These are phyloP conservation scores for Chaenodraco wilsoni DNA, from an alignment of 2,797 vertebrate species.

Conservation along the genomic window DNA sequence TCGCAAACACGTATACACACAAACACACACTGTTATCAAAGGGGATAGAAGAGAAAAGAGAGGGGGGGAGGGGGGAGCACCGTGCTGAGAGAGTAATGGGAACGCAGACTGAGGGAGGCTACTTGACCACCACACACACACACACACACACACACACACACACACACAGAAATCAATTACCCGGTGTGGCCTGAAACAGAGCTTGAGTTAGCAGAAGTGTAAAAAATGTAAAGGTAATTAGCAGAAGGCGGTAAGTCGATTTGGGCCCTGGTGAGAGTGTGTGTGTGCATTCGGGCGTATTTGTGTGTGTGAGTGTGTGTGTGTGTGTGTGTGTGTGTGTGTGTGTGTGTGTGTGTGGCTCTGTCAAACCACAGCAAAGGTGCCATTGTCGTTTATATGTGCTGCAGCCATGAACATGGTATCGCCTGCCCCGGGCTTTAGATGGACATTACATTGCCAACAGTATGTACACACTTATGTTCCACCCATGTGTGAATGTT, in stretches of 20 bases:
- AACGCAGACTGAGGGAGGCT: constrained; percentile 35
- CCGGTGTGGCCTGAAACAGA: constrained; percentile 62
- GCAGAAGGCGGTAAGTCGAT: constrained; percentile 65
- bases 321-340: constrained; percentile 23
- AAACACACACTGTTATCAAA: constrained; percentile 6
- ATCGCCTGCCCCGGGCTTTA: constrained; percentile 18
- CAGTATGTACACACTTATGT: no score
- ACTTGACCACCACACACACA: constrained; percentile 25
- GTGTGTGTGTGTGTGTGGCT: constrained; percentile 23
- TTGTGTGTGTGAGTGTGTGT: constrained; percentile 31
- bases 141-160: constrained; percentile 15
- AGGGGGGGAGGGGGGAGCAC: not conserved
- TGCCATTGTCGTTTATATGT: constrained; percentile 37
- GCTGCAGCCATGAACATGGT: constrained; percentile 40
- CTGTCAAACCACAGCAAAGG: constrained; percentile 52
- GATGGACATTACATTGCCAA: no score
- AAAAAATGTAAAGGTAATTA: constrained; percentile 78
- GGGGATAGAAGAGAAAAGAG: not conserved
- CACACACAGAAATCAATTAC: constrained; percentile 60
- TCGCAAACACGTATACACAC: constrained; percentile 1
- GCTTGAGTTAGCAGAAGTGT: constrained; percentile 66
- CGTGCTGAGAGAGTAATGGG: constrained; percentile 12
- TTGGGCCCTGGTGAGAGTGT: constrained; percentile 45
- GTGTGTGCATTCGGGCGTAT: constrained; percentile 43
- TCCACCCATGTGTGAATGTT: no score